Evolutionary conservation across 2,888 invertebrate species (phyloP).

Genomic region (Ophonus ardosiacus): DNA sequence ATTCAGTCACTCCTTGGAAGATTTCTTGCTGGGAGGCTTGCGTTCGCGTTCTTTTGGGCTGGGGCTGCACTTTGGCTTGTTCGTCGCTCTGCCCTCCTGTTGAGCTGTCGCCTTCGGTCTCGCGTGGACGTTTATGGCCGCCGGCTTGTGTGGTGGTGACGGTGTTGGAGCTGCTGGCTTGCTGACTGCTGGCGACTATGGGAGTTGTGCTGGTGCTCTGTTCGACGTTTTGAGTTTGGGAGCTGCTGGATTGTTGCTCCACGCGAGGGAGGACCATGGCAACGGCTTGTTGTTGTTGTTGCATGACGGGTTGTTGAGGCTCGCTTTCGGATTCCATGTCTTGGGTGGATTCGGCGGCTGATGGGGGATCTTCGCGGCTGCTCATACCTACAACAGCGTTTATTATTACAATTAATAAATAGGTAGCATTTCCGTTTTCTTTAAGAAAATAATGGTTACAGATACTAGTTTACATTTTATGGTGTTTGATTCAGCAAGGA

Average conservation of each 20-base stretch:
- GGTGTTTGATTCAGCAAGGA: no score
- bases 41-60: conserved; percentile 78
- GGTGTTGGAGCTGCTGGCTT: conserved; percentile 81
- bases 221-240: conserved; percentile 73
- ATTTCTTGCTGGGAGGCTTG: conserved; percentile 73
- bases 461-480: no score
- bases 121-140: conserved; percentile 80
- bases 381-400: conserved; percentile 45
- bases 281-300: conserved; percentile 80
- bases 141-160: conserved; percentile 83
- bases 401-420: no score
- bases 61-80: conserved; percentile 74
- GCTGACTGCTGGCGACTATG: conserved; percentile 72
- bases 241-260: conserved; percentile 79
- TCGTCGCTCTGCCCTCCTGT: conserved; percentile 75
- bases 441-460: no score
- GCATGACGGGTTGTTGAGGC: conserved; percentile 69
- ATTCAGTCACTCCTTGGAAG: conserved; percentile 78
- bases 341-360: conserved; percentile 77
- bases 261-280: conserved; percentile 85
- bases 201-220: conserved; percentile 70
- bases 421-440: no score
- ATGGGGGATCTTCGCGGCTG: conserved; percentile 65
- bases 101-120: conserved; percentile 78
- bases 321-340: conserved; percentile 77